A percentile compares a stretch with the other conserved stretches of the same genome.
phyloP scores from a whole-genome alignment of 2,797 vertebrate genomes.

The Pelodytes ibericus region DNA sequence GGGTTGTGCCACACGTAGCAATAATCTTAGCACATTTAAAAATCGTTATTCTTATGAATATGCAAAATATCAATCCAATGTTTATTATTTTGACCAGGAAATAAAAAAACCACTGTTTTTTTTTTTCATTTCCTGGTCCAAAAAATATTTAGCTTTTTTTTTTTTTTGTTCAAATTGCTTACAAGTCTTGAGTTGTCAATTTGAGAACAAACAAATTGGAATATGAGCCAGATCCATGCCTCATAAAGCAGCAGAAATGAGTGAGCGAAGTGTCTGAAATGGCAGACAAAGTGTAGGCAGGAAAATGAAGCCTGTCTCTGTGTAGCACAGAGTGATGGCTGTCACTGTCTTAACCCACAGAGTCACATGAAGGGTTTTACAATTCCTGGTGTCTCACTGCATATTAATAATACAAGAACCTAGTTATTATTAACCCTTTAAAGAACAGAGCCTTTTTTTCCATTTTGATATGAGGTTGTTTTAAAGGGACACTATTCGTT shows the following conservation, averaged over 20 bases:
- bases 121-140: too few species aligned
- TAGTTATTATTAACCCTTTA: too few species aligned
- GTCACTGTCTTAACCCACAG: background rate
- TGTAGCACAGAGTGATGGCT: background rate
- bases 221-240: conserved; percentile 7
- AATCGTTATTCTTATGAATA: too few species aligned
- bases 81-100: too few species aligned
- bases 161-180: background rate
- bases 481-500: too few species aligned
- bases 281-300: background rate
- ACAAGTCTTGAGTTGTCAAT: background rate
- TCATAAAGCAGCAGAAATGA: conserved; percentile 12
- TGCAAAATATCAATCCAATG: too few species aligned
- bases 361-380: background rate
- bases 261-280: conserved; percentile 4
- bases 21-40: too few species aligned
- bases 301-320: background rate
- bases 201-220: conserved; percentile 7
- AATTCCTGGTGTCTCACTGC: too few species aligned
- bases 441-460: too few species aligned
- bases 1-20: too few species aligned
- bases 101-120: background rate
- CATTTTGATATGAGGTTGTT: too few species aligned
- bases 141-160: background rate
- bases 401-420: too few species aligned